phyloP scores from a whole-genome alignment of 92 coral and sea anemone species.

The Umimayanthus kanabou region DNA sequence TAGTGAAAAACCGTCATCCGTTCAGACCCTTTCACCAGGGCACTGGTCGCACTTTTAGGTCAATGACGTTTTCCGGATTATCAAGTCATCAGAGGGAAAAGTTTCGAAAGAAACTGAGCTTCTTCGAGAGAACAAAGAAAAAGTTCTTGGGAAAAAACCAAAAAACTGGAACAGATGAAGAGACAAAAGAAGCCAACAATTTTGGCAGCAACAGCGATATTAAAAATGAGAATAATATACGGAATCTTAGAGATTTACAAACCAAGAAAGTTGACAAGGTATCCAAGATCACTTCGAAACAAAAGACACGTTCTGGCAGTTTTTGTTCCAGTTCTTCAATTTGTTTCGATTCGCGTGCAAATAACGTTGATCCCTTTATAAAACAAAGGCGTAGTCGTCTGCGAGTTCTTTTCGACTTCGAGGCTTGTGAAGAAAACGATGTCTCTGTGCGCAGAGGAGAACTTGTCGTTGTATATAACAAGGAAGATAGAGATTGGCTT shows the following conservation, averaged over 20 bases:
- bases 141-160: constrained; percentile 51
- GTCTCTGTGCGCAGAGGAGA: constrained; percentile 61
- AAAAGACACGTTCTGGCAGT: neutral
- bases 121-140: constrained; percentile 50
- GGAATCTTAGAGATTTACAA: neutral
- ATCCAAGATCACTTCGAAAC: constrained; percentile 1
- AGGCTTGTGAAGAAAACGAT: constrained; percentile 62
- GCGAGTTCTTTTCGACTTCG: constrained; percentile 61
- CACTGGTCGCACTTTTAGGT: neutral
- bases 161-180: neutral
- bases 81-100: constrained; percentile 22
- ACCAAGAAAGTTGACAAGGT: neutral
- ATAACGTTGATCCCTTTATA: constrained; percentile 7
- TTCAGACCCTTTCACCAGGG: neutral
- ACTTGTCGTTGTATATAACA: constrained; percentile 55
- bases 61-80: constrained; percentile 31
- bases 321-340: neutral
- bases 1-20: neutral
- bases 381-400: constrained; percentile 38
- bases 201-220: neutral
- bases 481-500: constrained; percentile 68
- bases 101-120: constrained; percentile 35
- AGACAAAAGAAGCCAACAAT: neutral
- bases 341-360: neutral
- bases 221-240: neutral